A percentile compares a stretch with the other conserved stretches of the same genome.
Evolutionary conservation across 1,140 invertebrate species (phyloP).

Genomic region (Potamilus streckersoni): DNA sequence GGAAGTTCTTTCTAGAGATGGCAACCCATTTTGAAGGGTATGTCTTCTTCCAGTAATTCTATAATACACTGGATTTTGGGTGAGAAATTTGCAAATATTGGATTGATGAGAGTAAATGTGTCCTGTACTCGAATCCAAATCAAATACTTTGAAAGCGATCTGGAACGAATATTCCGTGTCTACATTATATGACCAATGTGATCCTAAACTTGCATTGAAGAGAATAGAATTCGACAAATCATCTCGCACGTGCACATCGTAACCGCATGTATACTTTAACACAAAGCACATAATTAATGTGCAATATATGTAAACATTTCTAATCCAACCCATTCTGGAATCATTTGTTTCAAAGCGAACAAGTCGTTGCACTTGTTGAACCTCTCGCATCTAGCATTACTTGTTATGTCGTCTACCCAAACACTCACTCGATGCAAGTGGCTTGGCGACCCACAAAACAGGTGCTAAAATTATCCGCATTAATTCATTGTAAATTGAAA

Average conservation of each 20-base stretch:
- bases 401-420: too few relatives aligned
- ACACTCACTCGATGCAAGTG: too few relatives aligned
- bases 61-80: conserved; percentile 32
- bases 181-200: conserved; percentile 18
- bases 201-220: conserved; percentile 25
- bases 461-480: too few relatives aligned
- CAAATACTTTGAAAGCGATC: too few relatives aligned
- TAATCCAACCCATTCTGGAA: conserved; percentile 19
- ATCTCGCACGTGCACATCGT: conserved; percentile 16
- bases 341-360: background rate
- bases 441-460: too few relatives aligned
- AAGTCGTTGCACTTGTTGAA: too few relatives aligned
- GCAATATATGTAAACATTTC: conserved; percentile 2
- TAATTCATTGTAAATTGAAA: too few relatives aligned
- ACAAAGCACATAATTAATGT: conserved; percentile 4
- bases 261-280: background rate
- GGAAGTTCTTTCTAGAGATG: too few relatives aligned
- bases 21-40: conserved; percentile 1
- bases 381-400: too few relatives aligned
- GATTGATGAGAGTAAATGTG: too few relatives aligned
- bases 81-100: conserved; percentile 14
- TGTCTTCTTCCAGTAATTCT: conserved; percentile 29
- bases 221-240: background rate
- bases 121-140: too few relatives aligned
- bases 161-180: background rate